These are phyloP conservation scores for Bovichtus diacanthus DNA, from an alignment of 2,797 vertebrate genomes.

Conservation along the genomic window DNA sequence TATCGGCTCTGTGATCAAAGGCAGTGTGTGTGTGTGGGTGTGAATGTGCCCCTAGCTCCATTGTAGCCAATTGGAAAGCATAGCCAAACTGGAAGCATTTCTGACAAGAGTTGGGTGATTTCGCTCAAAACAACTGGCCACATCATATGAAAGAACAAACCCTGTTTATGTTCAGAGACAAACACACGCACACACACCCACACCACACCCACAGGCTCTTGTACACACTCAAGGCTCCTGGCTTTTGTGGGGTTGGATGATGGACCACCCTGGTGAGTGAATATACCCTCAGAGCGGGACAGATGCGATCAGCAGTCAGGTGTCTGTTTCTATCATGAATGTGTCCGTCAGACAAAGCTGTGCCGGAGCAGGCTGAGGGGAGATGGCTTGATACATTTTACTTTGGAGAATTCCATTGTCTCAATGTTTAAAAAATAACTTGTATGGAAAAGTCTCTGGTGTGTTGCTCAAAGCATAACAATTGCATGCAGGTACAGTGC, in stretches of 20 bases:
- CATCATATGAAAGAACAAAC: slow-evolving; percentile 66
- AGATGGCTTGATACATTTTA: slow-evolving; percentile 52
- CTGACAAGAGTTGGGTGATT: slow-evolving; percentile 76
- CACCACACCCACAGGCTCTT: slow-evolving; percentile 31
- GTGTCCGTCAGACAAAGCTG: slow-evolving; percentile 60
- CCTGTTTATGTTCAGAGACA: slow-evolving; percentile 47
- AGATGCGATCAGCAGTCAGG: slow-evolving; percentile 67
- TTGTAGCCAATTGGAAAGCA: slow-evolving; percentile 77
- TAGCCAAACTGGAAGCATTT: slow-evolving; percentile 64
- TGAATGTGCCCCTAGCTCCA: slow-evolving; percentile 77
- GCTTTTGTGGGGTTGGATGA: slow-evolving; percentile 42
- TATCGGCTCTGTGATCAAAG: slow-evolving; percentile 76
- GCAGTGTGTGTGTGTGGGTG: slow-evolving; percentile 58
- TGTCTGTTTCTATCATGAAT: slow-evolving; percentile 54
- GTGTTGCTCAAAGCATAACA: slow-evolving; percentile 26
- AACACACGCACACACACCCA: slow-evolving; percentile 34
- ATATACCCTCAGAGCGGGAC: slow-evolving; percentile 60
- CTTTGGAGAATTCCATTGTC: slow-evolving; percentile 29
- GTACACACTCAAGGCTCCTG: slow-evolving; percentile 42
- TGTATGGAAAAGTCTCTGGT: slow-evolving; percentile 29
- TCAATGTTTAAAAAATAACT: background rate
- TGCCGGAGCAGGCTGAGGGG: slow-evolving; percentile 1
- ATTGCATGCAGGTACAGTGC: slow-evolving; percentile 36
- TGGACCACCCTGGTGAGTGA: slow-evolving; percentile 77
- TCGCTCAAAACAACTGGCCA: slow-evolving; percentile 74